phyloP scores from a whole-genome alignment of 1,140 invertebrate species.

The Diplogasteroides magnus region DNA sequence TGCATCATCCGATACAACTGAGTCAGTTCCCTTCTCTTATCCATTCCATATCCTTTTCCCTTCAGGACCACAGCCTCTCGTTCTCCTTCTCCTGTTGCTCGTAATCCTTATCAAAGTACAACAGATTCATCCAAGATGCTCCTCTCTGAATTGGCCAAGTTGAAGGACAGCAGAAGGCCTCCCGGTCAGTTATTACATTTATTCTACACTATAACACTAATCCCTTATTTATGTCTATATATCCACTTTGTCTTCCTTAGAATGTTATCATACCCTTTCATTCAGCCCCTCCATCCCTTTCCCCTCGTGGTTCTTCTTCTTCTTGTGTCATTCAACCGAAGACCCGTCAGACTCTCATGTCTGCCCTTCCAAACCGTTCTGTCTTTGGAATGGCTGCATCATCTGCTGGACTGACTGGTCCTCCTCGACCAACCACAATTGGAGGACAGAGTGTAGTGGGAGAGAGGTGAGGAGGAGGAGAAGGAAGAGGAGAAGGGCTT shows the following conservation, averaged over 20 bases:
- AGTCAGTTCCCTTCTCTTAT: neutral
- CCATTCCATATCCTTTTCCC: neutral
- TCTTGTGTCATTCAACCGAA: neutral
- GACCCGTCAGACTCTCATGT: neutral
- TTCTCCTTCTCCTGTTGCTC: neutral
- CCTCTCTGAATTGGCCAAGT: neutral
- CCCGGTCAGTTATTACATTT: too few relatives aligned
- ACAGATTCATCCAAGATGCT: neutral
- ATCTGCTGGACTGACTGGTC: neutral
- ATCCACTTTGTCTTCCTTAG: too few relatives aligned
- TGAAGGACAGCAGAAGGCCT: neutral
- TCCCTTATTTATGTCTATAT: too few relatives aligned
- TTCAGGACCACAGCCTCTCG: neutral
- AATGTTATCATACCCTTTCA: too few relatives aligned
- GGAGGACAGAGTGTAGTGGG: too few relatives aligned
- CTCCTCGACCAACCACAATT: too few relatives aligned
- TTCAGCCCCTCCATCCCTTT: neutral
- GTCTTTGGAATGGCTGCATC: neutral
- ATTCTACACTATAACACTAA: too few relatives aligned
- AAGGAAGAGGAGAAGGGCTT: too few relatives aligned
- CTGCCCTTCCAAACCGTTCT: neutral
- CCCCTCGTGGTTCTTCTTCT: neutral
- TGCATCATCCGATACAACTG: neutral
- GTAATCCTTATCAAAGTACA: neutral
- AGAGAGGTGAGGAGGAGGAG: too few relatives aligned